Evolutionary conservation across 2,888 invertebrate genomes (phyloP).

Genomic region (Cataglyphis cursor): DNA sequence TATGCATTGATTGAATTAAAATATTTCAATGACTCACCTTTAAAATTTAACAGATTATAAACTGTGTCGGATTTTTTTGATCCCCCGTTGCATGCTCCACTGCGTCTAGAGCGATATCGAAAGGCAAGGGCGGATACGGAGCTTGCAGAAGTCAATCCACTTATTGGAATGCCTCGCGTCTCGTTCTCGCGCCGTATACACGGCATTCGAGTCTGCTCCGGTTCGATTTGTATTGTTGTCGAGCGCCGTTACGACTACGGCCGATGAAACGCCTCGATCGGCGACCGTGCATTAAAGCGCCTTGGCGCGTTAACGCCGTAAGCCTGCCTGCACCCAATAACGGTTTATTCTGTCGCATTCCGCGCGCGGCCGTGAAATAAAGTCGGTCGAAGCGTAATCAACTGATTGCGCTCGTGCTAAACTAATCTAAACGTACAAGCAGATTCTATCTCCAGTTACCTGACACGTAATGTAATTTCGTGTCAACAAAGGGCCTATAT

Average conservation of each 20-base stretch:
- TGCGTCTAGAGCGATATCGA: slow-evolving; percentile 67
- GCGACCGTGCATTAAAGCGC: slow-evolving; percentile 65
- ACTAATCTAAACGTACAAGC: slow-evolving; percentile 29
- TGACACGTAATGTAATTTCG: slow-evolving; percentile 35
- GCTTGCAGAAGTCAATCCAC: slow-evolving; percentile 83
- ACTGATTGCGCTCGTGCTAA: slow-evolving; percentile 26
- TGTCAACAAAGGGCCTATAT: slow-evolving; percentile 21
- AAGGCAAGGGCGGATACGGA: slow-evolving; percentile 72
- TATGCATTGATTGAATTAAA: neutral
- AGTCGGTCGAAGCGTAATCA: slow-evolving; percentile 58
- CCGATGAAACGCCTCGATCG: slow-evolving; percentile 48
- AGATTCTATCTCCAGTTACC: neutral
- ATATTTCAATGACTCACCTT: neutral
- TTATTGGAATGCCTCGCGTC: slow-evolving; percentile 82
- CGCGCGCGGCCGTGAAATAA: slow-evolving; percentile 72
- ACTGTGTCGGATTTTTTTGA: slow-evolving; percentile 34
- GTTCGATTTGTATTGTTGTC: slow-evolving; percentile 82
- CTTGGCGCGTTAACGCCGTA: slow-evolving; percentile 68
- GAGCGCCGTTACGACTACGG: slow-evolving; percentile 58
- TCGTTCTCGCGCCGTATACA: slow-evolving; percentile 76
- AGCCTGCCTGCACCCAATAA: slow-evolving; percentile 75
- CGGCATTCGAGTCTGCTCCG: slow-evolving; percentile 74
- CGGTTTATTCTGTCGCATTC: slow-evolving; percentile 75
- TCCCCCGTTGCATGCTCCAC: slow-evolving; percentile 64
- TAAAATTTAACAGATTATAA: slow-evolving; percentile 9